Base-by-base conservation (phyloP, 2,888 invertebrate species). In the Fabriciana adippe region DNA sequence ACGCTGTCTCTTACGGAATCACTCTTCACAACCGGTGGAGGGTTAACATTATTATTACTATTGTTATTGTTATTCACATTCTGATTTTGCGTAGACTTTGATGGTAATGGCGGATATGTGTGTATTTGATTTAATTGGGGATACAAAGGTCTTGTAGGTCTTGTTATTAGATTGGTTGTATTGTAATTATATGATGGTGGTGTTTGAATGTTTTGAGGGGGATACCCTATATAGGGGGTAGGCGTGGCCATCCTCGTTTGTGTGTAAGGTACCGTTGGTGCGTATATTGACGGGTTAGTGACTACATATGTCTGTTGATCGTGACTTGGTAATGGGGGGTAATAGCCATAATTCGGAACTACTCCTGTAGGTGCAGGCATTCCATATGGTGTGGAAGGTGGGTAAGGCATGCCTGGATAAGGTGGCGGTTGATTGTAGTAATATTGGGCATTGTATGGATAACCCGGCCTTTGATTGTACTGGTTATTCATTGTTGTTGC, bases 161-260 rank as follows among this genome's bases (percentile, higher is more conserved):
- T 76, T 0, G 90, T 77, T 73, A 92, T 90, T 88, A 92, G 84
- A 53, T 90, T 92, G 0, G 92, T 92, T 1, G 90, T 89, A 53
- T 74, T 87, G 67, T 89, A 92, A 72, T 90, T 92, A 74, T 90
- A 92, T 6, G 63, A 3, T 0, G 65, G 54, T 13, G 65, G 65
- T 13, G 70, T 15, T 31, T 73, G 72, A 0, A 72, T 70, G 2
- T 78, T 67, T 15, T 78, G 72, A 0, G 84, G 79, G 0, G 85
- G 85, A 67, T 89, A 88, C 0, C 76, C 77, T 0, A 80, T 75
- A 73, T 90, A 91, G 0, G 89, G 84, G 0, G 85, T 64, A 0
- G 91, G 90, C 0, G 89, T 72, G 0, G 91, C 85, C 87, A 92
- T 83, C 48, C 92, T 76, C 1, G 92, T 92, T 71, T 91, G 91